A percentile compares a stretch with the other conserved stretches of the same genome.
These are phyloP conservation scores for Drosophila kikkawai DNA, from an alignment of 1,140 invertebrate species.

Conservation along the genomic window DNA sequence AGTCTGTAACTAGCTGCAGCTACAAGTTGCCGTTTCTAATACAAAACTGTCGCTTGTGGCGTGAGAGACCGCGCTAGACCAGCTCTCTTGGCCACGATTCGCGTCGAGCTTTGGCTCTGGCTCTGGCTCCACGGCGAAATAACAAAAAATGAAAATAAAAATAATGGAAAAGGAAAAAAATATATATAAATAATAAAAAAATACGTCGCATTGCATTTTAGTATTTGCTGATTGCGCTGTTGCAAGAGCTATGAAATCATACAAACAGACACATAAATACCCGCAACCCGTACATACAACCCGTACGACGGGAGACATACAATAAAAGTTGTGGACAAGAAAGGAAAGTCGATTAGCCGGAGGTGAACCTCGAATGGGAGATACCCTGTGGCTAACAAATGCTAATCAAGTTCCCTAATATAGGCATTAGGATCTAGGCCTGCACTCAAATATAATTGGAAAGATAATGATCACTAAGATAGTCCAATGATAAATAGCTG, in stretches of 20 bases:
- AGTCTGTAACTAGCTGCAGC: slow-evolving; percentile 76
- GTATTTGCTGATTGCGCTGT: slow-evolving; percentile 69
- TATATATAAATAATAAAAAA: slow-evolving; percentile 57
- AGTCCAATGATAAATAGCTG: not conserved
- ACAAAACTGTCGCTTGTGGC: slow-evolving; percentile 81
- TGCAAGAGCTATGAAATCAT: slow-evolving; percentile 69
- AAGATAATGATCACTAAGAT: not conserved
- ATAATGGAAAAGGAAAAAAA: slow-evolving; percentile 31
- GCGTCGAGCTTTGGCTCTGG: slow-evolving; percentile 16
- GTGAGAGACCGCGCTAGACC: slow-evolving; percentile 61
- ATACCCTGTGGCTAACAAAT: slow-evolving; percentile 8
- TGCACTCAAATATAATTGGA: not conserved
- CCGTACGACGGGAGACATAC: slow-evolving; percentile 36
- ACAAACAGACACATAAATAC: slow-evolving; percentile 55
- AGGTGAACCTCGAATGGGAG: slow-evolving; percentile 24
- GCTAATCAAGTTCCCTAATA: not conserved
- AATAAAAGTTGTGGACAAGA: slow-evolving; percentile 59
- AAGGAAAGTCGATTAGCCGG: slow-evolving; percentile 46
- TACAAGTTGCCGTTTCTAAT: slow-evolving; percentile 81
- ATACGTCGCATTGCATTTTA: slow-evolving; percentile 69
- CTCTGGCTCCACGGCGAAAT: slow-evolving; percentile 6
- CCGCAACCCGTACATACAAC: slow-evolving; percentile 17
- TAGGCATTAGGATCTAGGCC: not conserved
- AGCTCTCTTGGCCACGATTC: slow-evolving; percentile 43
- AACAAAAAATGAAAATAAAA: slow-evolving; percentile 45